Evolutionary conservation across 2,888 invertebrate genomes (phyloP).

Genomic region (Melolontha melolontha): DNA sequence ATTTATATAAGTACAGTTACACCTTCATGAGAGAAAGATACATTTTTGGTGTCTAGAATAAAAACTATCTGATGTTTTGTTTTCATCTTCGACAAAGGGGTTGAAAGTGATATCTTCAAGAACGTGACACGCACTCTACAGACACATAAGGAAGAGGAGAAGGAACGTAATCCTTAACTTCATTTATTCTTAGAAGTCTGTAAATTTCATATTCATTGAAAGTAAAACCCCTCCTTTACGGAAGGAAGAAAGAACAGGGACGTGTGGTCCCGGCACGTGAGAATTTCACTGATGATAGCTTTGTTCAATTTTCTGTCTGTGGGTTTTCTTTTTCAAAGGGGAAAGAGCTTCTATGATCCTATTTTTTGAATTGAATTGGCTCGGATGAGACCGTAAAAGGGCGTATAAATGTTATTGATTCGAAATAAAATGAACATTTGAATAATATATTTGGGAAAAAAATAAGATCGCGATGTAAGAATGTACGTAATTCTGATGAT

Average conservation of each 20-base stretch:
- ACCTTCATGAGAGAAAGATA: too few relatives aligned
- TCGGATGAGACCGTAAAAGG: conserved; percentile 26
- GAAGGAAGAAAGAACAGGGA: neutral
- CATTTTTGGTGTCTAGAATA: too few relatives aligned
- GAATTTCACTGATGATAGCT: conserved; percentile 36
- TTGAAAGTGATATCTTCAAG: too few relatives aligned
- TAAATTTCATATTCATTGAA: conserved; percentile 47
- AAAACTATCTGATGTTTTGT: too few relatives aligned
- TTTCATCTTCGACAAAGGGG: too few relatives aligned
- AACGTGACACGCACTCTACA: too few relatives aligned
- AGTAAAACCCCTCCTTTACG: conserved; percentile 35
- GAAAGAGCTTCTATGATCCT: conserved; percentile 10
- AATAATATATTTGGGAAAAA: conserved; percentile 28
- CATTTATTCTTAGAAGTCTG: conserved; percentile 47
- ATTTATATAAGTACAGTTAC: too few relatives aligned
- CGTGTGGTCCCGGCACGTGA: conserved; percentile 17
- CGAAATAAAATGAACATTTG: conserved; percentile 33
- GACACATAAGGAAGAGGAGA: neutral
- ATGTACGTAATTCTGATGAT: conserved; percentile 1
- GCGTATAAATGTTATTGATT: conserved; percentile 32
- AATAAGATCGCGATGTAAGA: conserved; percentile 15
- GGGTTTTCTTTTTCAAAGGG: conserved; percentile 5
- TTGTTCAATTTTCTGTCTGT: conserved; percentile 32
- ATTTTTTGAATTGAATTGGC: conserved; percentile 32
- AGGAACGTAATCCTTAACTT: conserved; percentile 46